These are phyloP conservation scores for Carcina quercana DNA, from an alignment of 2,888 invertebrate species.

Conservation along the genomic window DNA sequence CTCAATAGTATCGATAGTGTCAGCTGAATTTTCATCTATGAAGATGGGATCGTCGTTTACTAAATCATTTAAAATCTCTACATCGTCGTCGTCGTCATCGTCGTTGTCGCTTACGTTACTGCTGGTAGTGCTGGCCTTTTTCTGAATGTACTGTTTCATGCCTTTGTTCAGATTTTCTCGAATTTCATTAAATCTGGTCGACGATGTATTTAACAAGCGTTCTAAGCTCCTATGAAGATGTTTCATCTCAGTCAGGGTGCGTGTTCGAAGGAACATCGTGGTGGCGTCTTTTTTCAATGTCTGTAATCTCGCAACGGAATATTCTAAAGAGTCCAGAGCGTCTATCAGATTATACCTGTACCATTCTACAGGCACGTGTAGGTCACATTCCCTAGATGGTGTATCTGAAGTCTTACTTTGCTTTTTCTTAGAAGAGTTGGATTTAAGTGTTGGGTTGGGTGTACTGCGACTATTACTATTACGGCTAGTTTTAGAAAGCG, in stretches of 20 bases:
- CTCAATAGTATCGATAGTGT: constrained; percentile 34
- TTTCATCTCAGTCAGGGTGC: constrained; percentile 64
- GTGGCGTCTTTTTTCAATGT: constrained; percentile 66
- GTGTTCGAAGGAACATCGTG: constrained; percentile 56
- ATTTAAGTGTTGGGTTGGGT: constrained; percentile 15
- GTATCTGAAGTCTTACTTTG: constrained; percentile 17
- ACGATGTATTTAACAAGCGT: constrained; percentile 67
- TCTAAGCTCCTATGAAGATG: constrained; percentile 71
- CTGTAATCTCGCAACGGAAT: constrained; percentile 65
- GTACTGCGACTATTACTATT: constrained; percentile 11
- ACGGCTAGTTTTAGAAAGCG: constrained; percentile 16
- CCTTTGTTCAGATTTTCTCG: constrained; percentile 70
- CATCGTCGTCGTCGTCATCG: constrained; percentile 58
- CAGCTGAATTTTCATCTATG: constrained; percentile 67
- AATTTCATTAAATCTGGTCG: constrained; percentile 69
- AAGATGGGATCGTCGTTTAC: constrained; percentile 64
- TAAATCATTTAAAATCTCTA: constrained; percentile 51
- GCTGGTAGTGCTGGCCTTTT: constrained; percentile 28
- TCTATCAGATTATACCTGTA: constrained; percentile 74
- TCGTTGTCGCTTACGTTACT: constrained; percentile 17
- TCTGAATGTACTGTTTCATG: constrained; percentile 63
- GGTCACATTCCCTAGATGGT: constrained; percentile 35
- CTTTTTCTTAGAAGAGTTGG: constrained; percentile 19
- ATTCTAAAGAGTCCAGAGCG: constrained; percentile 72
- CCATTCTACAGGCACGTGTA: constrained; percentile 70